A percentile compares a stretch with the other conserved stretches of the same genome.
Evolutionary conservation across 2,797 vertebrate genomes (phyloP).

Genomic region (Clarias platycephalus): DNA sequence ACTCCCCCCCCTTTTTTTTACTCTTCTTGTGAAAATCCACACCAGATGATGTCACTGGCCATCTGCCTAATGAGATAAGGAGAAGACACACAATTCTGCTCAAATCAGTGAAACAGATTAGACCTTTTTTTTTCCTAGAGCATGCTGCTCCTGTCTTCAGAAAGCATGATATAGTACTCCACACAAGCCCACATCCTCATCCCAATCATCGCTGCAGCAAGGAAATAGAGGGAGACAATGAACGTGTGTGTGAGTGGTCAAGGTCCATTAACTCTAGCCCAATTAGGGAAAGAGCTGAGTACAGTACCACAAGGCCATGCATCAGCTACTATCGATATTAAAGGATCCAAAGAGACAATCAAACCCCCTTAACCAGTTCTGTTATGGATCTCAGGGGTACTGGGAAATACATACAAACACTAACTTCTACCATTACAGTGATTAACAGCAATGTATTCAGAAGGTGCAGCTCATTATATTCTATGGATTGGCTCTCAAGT

Average conservation of each 20-base stretch:
- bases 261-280: slow-evolving; percentile 51
- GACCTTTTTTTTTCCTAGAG: neutral
- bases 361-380: slow-evolving; percentile 33
- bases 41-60: slow-evolving; percentile 32
- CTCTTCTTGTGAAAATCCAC: slow-evolving; percentile 10
- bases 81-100: slow-evolving; percentile 28
- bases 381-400: slow-evolving; percentile 42
- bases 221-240: slow-evolving; percentile 25
- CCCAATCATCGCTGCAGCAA: slow-evolving; percentile 27
- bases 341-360: slow-evolving; percentile 43
- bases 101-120: slow-evolving; percentile 24
- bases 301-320: slow-evolving; percentile 39
- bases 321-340: slow-evolving; percentile 50
- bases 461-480: slow-evolving; percentile 42
- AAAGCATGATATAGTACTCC: slow-evolving; percentile 36
- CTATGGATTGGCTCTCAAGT: slow-evolving; percentile 33
- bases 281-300: slow-evolving; percentile 53
- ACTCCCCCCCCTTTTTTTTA: neutral
- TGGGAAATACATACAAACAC: slow-evolving; percentile 38
- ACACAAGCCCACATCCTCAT: slow-evolving; percentile 11
- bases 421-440: slow-evolving; percentile 45
- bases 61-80: slow-evolving; percentile 38
- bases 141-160: neutral
- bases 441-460: slow-evolving; percentile 29
- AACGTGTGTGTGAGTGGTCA: slow-evolving; percentile 35